A percentile compares a stretch with the other conserved stretches of the same genome.
These are phyloP conservation scores for Erythrolamprus reginae DNA, from an alignment of 2,113 vertebrate genomes.

Conservation along the genomic window DNA sequence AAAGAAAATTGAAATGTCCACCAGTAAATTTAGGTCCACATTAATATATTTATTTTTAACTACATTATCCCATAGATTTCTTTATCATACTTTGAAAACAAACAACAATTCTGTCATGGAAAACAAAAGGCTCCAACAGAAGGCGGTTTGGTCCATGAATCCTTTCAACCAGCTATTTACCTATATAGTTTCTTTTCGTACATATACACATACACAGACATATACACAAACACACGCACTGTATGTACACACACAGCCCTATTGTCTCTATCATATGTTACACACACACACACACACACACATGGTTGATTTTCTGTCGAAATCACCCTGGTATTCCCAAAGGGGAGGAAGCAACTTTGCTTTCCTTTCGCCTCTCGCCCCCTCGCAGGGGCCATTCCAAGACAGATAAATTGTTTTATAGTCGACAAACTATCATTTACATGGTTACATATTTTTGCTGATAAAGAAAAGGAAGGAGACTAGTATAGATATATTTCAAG, in stretches of 20 bases:
- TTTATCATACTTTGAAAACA: background rate
- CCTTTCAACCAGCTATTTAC: background rate
- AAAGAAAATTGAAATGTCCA: background rate
- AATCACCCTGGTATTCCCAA: no score
- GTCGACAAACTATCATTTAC: no score
- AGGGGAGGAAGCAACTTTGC: no score
- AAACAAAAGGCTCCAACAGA: background rate
- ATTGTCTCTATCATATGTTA: background rate
- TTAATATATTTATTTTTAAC: constrained; percentile 4
- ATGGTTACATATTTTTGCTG: no score
- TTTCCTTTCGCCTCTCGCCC: no score
- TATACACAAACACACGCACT: background rate
- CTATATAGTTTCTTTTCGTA: background rate
- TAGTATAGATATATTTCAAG: no score
- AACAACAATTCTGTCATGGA: background rate
- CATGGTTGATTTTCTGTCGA: no score
- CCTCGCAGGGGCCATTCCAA: no score
- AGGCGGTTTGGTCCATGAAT: background rate
- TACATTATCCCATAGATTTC: background rate
- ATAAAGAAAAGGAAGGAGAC: no score
- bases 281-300: no score
- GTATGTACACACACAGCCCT: background rate
- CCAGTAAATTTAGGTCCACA: background rate
- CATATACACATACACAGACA: background rate
- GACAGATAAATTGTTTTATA: no score